Percentiles rank a stretch among this genome's conserved stretches.
Evolutionary conservation across 2,797 vertebrate genomes (phyloP).

Genomic region (Sebastes jordani): DNA sequence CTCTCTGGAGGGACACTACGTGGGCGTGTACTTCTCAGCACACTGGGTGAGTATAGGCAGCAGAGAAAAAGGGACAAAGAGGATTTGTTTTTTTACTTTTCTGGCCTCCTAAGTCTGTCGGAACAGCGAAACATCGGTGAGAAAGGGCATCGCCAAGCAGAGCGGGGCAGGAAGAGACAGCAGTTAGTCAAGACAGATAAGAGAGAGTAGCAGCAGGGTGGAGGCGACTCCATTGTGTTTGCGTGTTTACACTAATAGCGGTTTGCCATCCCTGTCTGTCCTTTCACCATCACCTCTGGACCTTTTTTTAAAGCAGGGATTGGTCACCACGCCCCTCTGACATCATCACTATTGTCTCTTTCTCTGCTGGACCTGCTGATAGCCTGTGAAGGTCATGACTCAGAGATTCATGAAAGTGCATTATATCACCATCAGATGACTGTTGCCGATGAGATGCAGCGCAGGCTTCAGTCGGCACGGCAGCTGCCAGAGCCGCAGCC

Average conservation of each 20-base stretch:
- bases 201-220: conserved; percentile 26
- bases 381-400: conserved; percentile 44
- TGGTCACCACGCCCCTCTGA: conserved; percentile 44
- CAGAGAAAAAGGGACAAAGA: conserved; percentile 31
- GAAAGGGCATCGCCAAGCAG: conserved; percentile 16
- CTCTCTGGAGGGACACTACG: conserved; percentile 91
- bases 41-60: conserved; percentile 91
- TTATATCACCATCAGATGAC: conserved; percentile 6
- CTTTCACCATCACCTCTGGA: conserved; percentile 35
- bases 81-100: background rate
- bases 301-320: conserved; percentile 6
- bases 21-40: conserved; percentile 98
- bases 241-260: conserved; percentile 42
- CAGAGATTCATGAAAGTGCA: conserved; percentile 22
- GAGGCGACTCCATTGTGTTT: conserved; percentile 50
- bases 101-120: conserved; percentile 11
- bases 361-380: conserved; percentile 32
- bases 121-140: conserved; percentile 12
- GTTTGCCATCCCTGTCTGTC: conserved; percentile 12
- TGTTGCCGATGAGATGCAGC: conserved; percentile 56
- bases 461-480: conserved; percentile 17
- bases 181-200: conserved; percentile 32
- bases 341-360: conserved; percentile 52
- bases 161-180: conserved; percentile 52
- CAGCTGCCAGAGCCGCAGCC: conserved; percentile 64